phyloP scores from a whole-genome alignment of 2,113 vertebrate genomes.

The Aspidoscelis tigris region DNA sequence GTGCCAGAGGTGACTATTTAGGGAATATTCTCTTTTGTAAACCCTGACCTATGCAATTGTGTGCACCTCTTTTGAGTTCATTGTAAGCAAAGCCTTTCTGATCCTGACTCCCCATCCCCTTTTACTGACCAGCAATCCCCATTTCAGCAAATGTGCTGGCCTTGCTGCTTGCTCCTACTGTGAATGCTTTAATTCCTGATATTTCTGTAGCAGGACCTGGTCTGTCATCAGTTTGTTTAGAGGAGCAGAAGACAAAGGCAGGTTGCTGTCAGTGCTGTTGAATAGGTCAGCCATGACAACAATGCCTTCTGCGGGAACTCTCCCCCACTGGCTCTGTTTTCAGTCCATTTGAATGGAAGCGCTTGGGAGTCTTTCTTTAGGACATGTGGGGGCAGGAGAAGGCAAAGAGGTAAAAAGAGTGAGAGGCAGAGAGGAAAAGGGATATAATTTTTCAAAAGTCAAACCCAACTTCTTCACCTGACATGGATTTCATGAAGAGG shows the following conservation, averaged over 20 bases:
- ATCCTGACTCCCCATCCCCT: constrained; percentile 50
- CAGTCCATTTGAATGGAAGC: constrained; percentile 60
- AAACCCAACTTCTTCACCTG: constrained; percentile 41
- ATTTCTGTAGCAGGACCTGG: constrained; percentile 54
- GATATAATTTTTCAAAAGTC: constrained; percentile 50
- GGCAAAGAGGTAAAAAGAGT: constrained; percentile 53
- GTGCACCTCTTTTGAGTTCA: constrained; percentile 54
- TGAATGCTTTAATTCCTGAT: constrained; percentile 58
- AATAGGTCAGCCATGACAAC: constrained; percentile 66
- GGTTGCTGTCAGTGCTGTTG: constrained; percentile 54
- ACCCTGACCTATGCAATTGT: constrained; percentile 53
- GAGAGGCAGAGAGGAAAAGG: constrained; percentile 5
- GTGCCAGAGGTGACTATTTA: constrained; percentile 47
- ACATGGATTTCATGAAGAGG: background rate
- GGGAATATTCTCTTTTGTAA: constrained; percentile 53
- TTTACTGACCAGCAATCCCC: constrained; percentile 64
- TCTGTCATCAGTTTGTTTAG: constrained; percentile 58
- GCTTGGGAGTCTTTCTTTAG: constrained; percentile 63
- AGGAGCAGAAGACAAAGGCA: constrained; percentile 66
- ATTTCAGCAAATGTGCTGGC: constrained; percentile 56
- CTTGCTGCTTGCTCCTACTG: constrained; percentile 61
- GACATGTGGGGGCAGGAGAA: constrained; percentile 56
- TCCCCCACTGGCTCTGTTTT: constrained; percentile 68
- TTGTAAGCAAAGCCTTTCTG: constrained; percentile 64
- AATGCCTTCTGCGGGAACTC: constrained; percentile 58